Conservation (phyloP, 1,140 invertebrate genomes). For the Hirudo medicinalis region DNA sequence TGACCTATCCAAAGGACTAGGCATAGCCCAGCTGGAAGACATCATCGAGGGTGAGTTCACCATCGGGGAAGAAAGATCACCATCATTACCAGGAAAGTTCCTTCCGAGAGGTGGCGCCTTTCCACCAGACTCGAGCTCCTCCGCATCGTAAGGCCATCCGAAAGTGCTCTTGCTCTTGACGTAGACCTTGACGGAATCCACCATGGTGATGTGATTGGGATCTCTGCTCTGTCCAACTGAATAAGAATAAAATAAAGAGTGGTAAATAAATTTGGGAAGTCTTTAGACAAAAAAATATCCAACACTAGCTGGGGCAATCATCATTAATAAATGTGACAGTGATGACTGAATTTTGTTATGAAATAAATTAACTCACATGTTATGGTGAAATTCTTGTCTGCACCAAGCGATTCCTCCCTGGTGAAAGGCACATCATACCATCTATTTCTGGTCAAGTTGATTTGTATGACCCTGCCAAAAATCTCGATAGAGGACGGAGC, state of each 20-base stretch:
- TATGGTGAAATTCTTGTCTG: constrained; percentile 79
- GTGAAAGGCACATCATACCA: constrained; percentile 93
- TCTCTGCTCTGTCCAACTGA: constrained; percentile 67
- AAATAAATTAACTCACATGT: constrained; percentile 48
- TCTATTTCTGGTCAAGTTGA: constrained; percentile 58
- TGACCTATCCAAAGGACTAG: constrained; percentile 4
- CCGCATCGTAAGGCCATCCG: constrained; percentile 88
- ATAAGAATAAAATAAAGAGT: not conserved
- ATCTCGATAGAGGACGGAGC: constrained; percentile 73
- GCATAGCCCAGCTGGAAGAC: no score
- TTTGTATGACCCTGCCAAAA: constrained; percentile 66
- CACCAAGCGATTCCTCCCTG: constrained; percentile 77
- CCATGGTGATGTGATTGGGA: constrained; percentile 71
- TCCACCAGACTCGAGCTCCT: constrained; percentile 52
- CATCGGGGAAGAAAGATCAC: not conserved
- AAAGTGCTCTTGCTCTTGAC: constrained; percentile 89
- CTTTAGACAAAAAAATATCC: no score
- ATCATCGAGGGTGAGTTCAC: no score
- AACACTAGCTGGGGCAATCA: not conserved
- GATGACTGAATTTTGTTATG: not conserved
- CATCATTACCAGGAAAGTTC: not conserved
- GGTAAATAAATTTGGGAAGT: not conserved
- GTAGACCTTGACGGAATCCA: constrained; percentile 82
- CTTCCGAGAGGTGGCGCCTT: not conserved
- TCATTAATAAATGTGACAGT: not conserved